Base-by-base conservation (phyloP, 2,888 invertebrate genomes). In the Eudiplozoon nipponicum region DNA sequence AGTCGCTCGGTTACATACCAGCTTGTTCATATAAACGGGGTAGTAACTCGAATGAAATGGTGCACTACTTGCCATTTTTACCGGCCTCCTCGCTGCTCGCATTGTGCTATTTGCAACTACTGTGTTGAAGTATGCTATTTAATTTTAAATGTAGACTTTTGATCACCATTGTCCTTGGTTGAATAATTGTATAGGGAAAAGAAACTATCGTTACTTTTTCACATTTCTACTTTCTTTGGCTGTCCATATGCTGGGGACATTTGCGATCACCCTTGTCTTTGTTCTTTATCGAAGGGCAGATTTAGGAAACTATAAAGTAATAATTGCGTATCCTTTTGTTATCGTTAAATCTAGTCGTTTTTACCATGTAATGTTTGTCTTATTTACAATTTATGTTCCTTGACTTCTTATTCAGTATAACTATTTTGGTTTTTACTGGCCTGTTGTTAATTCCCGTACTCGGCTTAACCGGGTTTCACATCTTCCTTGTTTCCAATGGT, bases 31-130 rank as follows among this genome's bases (percentile, higher is more conserved):
- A 31, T 31, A 31, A 31, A 31, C 13, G 11, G 13, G 5, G 17
- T 31, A 7, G 17, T 7, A 7, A 31, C 31, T 13, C 11, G 17
- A 31, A 90, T 98, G 90, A 98, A 94, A 64, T 94, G 90, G 90
- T 90, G 94, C 63, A 77, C 81, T 49, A 94, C 94, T 2, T 94
- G 94, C 65, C 81, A 86, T 65, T 94, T 94, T 66, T 98, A 98
- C 64, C 68, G 94, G 53, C 94, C 94, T 56, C 94, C 94, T 47
- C 68, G 94, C 54, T 86, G 90, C 62, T 84, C 84, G 45, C 94
- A 94, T 63, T 94, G 94, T 63, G 84, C 84, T 50, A 84, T 90
- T 44, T 94, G 90, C 67, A 81, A 94, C 65, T 78, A 78, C 57
- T 90, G 86, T 61, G 84, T 38, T 5, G 38, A 38, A 18, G 38